Base-by-base conservation (phyloP, 2,113 vertebrate species). In the Gambusia affinis region DNA sequence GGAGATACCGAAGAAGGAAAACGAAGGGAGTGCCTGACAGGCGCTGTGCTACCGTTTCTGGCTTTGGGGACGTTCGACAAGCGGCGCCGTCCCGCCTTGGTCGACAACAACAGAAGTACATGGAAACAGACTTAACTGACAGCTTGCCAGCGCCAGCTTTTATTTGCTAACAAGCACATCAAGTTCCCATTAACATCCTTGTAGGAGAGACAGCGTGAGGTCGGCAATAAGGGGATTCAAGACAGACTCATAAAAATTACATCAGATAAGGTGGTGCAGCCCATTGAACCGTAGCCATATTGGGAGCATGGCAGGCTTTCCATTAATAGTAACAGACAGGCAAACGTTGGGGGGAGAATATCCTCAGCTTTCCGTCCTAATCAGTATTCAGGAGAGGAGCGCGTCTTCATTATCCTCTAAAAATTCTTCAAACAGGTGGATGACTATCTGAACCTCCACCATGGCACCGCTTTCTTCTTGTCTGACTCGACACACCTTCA, bases 121-220 rank as follows among this genome's bases (percentile, higher is more conserved):
- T 76, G 67, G 68, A 74, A 76, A 67, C 73, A 65, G 75, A 29
- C 70, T 64, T 30, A 70, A 83, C 79, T 85, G 87, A 86, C 80
- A 66, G 73, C 76, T 78, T 80, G 82, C 82, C 61, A 65, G n/a
- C 60, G 72, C 78, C 78, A 71, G 70, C 80, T 82, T 88, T 80
- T 84, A 89, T 89, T 88, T 80, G 82, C 81, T 88, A 89, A 89
- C 86, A 78, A 89, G 84, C 84, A 75, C 79, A 84, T 86, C 78
- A 80, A 85, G 72, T 76, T 87, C 64, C 87, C 79, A 88, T 85
- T 90, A 86, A 66, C 29, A 61, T 76, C 74, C 70, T 78, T 64
- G 67, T 74, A 60, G 73, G 69, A 60, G 76, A 87, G 81, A 76
- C 73, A 60, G 76, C 19, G 35, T 70, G 75, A 67, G 79, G 70